Base-by-base conservation (phyloP, 2,113 vertebrate genomes). In the Gopherus evgoodei region DNA sequence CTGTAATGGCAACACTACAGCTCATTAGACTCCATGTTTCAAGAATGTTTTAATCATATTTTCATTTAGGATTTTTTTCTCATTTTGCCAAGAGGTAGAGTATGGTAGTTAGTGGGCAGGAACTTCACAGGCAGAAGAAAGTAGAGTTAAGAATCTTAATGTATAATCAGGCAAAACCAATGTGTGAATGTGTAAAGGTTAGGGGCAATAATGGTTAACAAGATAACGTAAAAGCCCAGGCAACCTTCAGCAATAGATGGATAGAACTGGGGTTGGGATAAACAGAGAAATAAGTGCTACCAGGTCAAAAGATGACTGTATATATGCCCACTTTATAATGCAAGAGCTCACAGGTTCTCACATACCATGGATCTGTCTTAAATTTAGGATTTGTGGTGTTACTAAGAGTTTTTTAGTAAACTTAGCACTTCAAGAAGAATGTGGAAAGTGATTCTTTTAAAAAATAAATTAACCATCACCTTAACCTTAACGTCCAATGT, bases 181-280 rank as follows among this genome's bases (percentile, higher is more conserved):
- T 78, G 25, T 11, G 11, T 75, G 22, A 75, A 24, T 44, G 6
- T 38, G 35, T n/a, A 69, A 69, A 69, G 35, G 35, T 78, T 24
- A 47, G 75, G 22, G 29, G 44, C 25, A 72, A 72, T 38, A 38
- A n/a, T 6, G 5, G 17, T 72, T n/a, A 72, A 21, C 22, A 38
- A 38, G 35, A 69, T 65, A 65, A n/a, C 21, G 35, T 21, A 69
- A 82, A 82, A 89, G 79, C 1, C 9, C 42, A 53, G 0, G 2
- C 0, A 82, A 79, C 2, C 6, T 16, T 80, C 29, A 31, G 44
- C 44, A 89, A 47, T 0, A 6, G 35, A 29, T 78, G 12, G 22
- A 78, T 47, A 27, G 25, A 78, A 44, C 16, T 47, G 75, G 11
- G 11, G 42, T 47, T 47, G 5, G 38, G 29, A 3, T 29, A 8